Conservation (phyloP, 1,140 invertebrate genomes). For the Meloidogyne floridensis region DNA sequence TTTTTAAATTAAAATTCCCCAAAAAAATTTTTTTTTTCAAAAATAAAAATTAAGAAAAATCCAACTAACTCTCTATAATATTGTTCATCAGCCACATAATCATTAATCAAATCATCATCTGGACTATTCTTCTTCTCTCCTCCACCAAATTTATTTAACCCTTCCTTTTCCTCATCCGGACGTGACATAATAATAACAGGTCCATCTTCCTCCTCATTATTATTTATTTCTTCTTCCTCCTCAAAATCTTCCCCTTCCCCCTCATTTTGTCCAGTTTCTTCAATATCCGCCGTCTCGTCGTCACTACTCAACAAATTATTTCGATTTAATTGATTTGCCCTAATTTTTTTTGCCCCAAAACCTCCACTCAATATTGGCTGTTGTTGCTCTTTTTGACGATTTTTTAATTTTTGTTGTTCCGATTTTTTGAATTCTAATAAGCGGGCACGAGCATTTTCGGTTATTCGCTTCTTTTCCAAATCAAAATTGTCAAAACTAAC, state of each 20-base stretch:
- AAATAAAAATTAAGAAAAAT: no score
- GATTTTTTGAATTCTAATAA: neutral
- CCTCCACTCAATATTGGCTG: neutral
- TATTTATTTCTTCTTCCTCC: constrained; percentile 66
- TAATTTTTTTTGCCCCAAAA: constrained; percentile 1
- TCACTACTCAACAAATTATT: constrained; percentile 1
- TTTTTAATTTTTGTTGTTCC: neutral
- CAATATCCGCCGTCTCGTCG: neutral
- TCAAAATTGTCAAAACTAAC: neutral
- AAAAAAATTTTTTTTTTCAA: no score
- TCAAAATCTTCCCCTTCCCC: constrained; percentile 56
- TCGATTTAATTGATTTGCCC: neutral
- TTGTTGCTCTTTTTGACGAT: neutral
- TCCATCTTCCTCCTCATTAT: constrained; percentile 35
- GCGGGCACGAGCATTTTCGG: neutral
- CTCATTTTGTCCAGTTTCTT: neutral
- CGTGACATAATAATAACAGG: constrained; percentile 4
- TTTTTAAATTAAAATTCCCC: no score
- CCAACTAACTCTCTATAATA: neutral
- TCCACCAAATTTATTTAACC: neutral
- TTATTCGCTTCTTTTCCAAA: neutral
- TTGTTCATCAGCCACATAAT: neutral
- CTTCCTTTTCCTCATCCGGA: neutral
- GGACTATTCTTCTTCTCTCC: neutral
- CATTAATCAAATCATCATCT: neutral